phyloP scores from a whole-genome alignment of 2,113 vertebrate species.

The Muscicapa adusta region DNA sequence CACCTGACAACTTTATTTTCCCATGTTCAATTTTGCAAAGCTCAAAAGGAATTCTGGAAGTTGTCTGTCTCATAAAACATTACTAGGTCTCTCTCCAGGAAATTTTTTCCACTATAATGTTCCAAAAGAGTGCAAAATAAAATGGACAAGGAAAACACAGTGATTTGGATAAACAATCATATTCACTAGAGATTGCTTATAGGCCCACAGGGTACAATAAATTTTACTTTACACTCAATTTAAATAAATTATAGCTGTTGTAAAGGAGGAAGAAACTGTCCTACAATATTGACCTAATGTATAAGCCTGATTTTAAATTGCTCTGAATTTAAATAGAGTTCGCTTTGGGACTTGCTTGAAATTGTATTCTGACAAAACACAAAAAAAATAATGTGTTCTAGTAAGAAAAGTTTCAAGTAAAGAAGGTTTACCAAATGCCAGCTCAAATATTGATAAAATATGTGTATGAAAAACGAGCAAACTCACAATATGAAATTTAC shows the following conservation, averaged over 20 bases:
- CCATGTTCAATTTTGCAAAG: conserved; percentile 45
- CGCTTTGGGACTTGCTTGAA: background rate
- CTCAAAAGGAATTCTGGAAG: conserved; percentile 57
- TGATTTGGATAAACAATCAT: background rate
- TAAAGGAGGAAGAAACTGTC: background rate
- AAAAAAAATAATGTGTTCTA: background rate
- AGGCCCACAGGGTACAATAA: background rate
- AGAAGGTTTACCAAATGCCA: background rate
- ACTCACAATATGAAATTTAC: background rate
- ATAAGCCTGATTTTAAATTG: background rate
- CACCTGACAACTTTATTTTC: conserved; percentile 50
- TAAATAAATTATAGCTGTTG: conserved; percentile 4
- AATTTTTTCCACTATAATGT: background rate
- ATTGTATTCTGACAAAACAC: background rate
- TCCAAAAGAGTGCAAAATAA: conserved; percentile 37
- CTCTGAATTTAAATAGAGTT: background rate
- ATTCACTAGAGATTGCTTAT: background rate
- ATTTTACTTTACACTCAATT: conserved; percentile 32
- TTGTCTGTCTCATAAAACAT: conserved; percentile 44
- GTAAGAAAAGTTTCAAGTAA: background rate
- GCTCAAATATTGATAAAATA: background rate
- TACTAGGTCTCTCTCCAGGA: conserved; percentile 30
- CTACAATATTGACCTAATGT: background rate
- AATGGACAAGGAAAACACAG: background rate
- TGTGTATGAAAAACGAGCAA: background rate